Evolutionary conservation across 2,797 vertebrate genomes (phyloP), one percentile per base, ranked within the genome.

Genomic region (Galago senegalensis): DNA sequence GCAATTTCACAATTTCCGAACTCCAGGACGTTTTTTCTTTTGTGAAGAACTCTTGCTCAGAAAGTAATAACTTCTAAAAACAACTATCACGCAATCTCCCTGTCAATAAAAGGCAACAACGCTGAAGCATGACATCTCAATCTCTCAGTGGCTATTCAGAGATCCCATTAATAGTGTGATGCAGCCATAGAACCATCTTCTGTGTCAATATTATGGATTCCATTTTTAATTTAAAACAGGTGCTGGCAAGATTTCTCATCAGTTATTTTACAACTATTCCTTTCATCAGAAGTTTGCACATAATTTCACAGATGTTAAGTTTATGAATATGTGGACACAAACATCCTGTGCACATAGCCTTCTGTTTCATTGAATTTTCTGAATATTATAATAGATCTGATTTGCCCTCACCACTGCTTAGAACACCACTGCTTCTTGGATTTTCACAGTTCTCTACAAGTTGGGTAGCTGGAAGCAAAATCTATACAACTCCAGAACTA

Each of bases 11-110:
- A 93, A 14, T 86, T 97, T 89, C 86, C 65, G 82, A 98, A 95
- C 53, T 13, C 83, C 25, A n/a, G 46, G 34, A 79, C 0, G 0
- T 7, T 87, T 81, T 95, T 70, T 72, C 43, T 85, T 95, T 34
- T 46, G 34, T 95, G 65, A 37, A 93, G 69, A 91, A 94, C 43
- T 82, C 21, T 53, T 56, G 49, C 43, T 97, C 83, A 91, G 83
- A 98, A 98, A 95, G 37, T 2, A 20, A 92, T 77, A 96, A 97
- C 29, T 61, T 91, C 82, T 93, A 84, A 96, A 88, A 97, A 83
- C 46, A 93, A 40, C 81, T 89, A 97, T 76, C 81, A 67, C 63
- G 82, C 25, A 70, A 81, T 70, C 80, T 89, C 18, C 72, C 86
- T 96, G 56, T 91, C 40, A 96, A 85, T 23, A 95, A 96, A 96